These are phyloP conservation scores for Empidonax traillii DNA, from an alignment of 2,113 vertebrate species.

Conservation along the genomic window DNA sequence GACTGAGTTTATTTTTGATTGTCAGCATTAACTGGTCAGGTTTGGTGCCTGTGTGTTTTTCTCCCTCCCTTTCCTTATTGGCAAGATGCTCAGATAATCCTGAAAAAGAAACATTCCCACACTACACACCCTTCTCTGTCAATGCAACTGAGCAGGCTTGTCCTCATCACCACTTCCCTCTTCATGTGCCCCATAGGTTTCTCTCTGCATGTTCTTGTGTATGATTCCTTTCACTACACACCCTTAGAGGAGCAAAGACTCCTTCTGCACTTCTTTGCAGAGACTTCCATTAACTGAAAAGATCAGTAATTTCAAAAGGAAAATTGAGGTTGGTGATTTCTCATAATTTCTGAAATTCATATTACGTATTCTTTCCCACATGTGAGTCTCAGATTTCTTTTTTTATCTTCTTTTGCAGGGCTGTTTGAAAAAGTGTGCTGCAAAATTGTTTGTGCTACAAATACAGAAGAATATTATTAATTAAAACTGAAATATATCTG, in stretches of 20 bases:
- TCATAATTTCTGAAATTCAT: background rate
- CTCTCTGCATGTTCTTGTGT: rapidly evolving
- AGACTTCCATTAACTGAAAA: background rate
- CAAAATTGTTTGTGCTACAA: background rate
- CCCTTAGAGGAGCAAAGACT: background rate
- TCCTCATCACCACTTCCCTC: background rate
- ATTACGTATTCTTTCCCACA: background rate
- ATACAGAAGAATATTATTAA: background rate
- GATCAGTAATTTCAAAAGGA: background rate
- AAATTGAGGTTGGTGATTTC: background rate
- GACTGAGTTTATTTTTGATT: background rate
- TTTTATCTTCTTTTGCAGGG: background rate
- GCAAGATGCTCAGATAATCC: background rate
- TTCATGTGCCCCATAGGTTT: background rate
- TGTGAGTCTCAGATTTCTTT: background rate
- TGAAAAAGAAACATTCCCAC: background rate
- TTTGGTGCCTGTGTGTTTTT: background rate
- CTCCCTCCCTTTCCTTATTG: background rate
- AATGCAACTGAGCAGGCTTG: background rate
- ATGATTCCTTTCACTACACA: background rate
- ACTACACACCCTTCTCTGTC: background rate
- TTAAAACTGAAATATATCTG: background rate
- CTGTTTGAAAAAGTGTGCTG: background rate
- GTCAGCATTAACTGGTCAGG: background rate
- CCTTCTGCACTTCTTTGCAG: background rate